Evolutionary conservation across 2,888 invertebrate species (phyloP), one percentile per base, ranked within the genome.

Genomic region (Drosophila buzzatii): DNA sequence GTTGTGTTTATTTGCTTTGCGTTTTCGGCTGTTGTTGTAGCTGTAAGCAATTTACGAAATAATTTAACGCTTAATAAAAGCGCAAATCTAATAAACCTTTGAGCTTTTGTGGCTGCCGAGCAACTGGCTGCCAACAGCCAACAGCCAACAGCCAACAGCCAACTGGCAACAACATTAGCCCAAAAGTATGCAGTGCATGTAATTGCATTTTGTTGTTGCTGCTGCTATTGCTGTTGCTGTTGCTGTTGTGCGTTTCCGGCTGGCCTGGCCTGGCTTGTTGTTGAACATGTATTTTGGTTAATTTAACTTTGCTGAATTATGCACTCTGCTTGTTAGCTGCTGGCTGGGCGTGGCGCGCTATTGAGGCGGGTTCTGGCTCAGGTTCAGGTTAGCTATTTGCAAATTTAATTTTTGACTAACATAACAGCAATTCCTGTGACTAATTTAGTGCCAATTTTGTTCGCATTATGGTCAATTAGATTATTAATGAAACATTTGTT

Each of bases 271-370:
- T 71, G 68, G 23, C 73, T 60, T 80, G 67, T 85, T 83, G 83
- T 85, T 85, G 47, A 70, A 70, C 86, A 73, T 78, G 89, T 86
- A 90, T 86, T 86, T 89, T 87, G 90, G 90, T 89, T 89, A 88
- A 89, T 89, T 90, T 89, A 90, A 89, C 88, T 90, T 89, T 90
- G 68, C 76, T 83, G 70, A 88, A 89, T 88, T 87, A 90, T 89
- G 82, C 80, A 90, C 74, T 72, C 69, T 71, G 70, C 76, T 68
- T 70, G 64, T 37, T 51, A n/a, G 42, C 39, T 20, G 44, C 33
- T 51, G 23, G 33, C 6, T 31, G 69, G 73, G 42, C 37, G 49
- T 35, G 53, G 20, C 18, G 16, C 31, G 53, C 2, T 18, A 23
- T n/a, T 42, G 37, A 16, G 61, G 23, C 16, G 18, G 41, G 20